Base-by-base conservation (phyloP, 2,113 vertebrate genomes). In the Uropsilus gracilis region DNA sequence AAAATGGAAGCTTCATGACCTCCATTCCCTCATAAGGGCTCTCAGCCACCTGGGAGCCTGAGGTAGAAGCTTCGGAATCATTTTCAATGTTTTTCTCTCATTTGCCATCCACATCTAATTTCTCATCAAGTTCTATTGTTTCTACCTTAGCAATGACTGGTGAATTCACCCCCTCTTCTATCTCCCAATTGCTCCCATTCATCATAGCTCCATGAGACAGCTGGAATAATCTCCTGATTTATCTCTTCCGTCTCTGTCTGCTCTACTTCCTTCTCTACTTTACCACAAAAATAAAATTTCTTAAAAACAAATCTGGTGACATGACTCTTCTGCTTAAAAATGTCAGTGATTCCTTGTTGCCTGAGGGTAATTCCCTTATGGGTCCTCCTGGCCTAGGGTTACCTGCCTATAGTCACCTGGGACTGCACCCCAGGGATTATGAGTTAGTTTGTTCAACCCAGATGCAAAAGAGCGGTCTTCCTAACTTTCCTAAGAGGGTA, bases 61-160 rank as follows among this genome's bases (percentile, higher is more conserved):
- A 77, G 85, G 42, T 48, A 44, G 59, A 64, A 68, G 77, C 39
- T 78, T 44, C 6, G 4, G 69, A 42, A n/a, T 78, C 34, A 17
- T 78, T 68, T 55, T 72, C 14, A 30, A 48, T 53, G 48, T 26
- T 69, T 77, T 75, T 48, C 87, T 78, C 57, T 73, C 53, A 73
- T 85, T 94, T 72, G 26, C 87, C 50, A 68, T 69, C 89, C 71
- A 42, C 76, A 26, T 22, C 46, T 53, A 80, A 84, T 69, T 50
- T 90, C 78, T 95, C 69, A 22, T 78, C 83, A 55, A 84, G n/a
- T 46, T 68, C 87, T 96, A 44, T 48, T 66, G 87, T 86, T 88
- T 66, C 90, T 34, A 69, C 72, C 84, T 91, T 53, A 71, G 44
- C 63, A 93, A 42, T 59, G 30, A 20, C 71, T 89, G 37, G 14